Base-by-base conservation (phyloP, 1,140 invertebrate genomes). In the Drosophila triauraria region DNA sequence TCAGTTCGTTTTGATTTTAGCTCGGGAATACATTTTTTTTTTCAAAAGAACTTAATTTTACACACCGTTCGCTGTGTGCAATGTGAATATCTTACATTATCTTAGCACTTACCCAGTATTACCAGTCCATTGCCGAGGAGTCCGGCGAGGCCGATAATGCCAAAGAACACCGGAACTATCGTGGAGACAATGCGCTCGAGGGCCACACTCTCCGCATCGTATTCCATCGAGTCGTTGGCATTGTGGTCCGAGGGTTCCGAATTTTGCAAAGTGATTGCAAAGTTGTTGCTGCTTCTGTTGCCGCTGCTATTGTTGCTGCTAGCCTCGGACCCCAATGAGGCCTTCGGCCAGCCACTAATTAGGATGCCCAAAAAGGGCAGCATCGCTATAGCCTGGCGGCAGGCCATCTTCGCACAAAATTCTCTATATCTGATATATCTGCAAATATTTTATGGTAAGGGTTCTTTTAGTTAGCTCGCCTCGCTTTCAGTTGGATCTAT, bases 101-200 rank as follows among this genome's bases (percentile, higher is more conserved):
- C 25, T 40, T 5, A 10, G 17, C n/a, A 85, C 92, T 91, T 69
- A 93, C 92, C 92, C 3, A 97, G 93, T n/a, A 97, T 96, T 8
- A 98, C 97, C 32, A 99, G 93, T 0, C 95, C 95, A 93, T 99
- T 99, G 67, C 98, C 98, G 30, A 98, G 94, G 1, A 99, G 93
- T 17, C 98, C 98, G 44, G 98, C 94, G 8, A 98, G 94, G 32
- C 97, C 96, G 40, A 72, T 72, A 50, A 72, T 72, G 44, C 69
- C 67, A n/a, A 72, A 72, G 12, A 72, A 72, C 4, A 70, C 67
- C 6, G 67, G 67, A 35, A 70, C 67, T 72, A 72, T 72, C 9
- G 69, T 72, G 23, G 69, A 72, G n/a, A 72, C 69, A 13, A 72
- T 72, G 8, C 69, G 44, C 53, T 72, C 67, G 10, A 70, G 67